Evolutionary conservation across 53 echinoderm and acorn worm species (phyloP), one percentile per base, ranked within the genome.

Genomic region (Crossaster papposus): DNA sequence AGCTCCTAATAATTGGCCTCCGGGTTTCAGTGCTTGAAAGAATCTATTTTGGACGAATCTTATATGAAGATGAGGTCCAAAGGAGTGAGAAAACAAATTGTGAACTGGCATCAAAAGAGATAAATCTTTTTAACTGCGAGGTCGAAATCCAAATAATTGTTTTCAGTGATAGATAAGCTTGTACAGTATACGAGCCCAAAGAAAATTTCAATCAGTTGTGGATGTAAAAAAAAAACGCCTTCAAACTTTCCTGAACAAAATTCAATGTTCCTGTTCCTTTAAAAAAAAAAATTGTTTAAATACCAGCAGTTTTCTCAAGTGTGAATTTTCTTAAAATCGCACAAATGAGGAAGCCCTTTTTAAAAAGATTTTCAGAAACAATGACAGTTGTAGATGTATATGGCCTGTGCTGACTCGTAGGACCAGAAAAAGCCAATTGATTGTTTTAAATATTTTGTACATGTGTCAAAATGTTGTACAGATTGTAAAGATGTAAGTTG

Each of bases 391-490:
- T 85, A 36, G 79, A 22, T 85, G 85, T 85, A 77, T 30, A 55
- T 51, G 76, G 13, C 35, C 35, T 87, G 87, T 75, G 62, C 36
- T 44, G 23, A 20, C 58, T 58, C 35, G 35, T 36, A 30, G 30
- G 72, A 44, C 44, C 5, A 44, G 9, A 38, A 86, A 23, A 32
- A 36, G 17, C 28, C 18, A 35, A 75, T 63, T 23, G 14, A 74
- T 14, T 75, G 87, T 87, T 87, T 44, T 75, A 87, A 87, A 77
- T 87, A 77, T 87, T 75, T 87, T 87, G 87, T 87, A 87, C 87
- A 87, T 87, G 87, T 82, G n/a, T n/a, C n/a, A 65, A 29, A 23
- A 65, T 87, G 87, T 87, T 87, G 87, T 87, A 87, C 87, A 87
- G 84, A 38, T 87, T 87, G 87, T 87, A 87, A 76, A 76, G 70